Percentiles rank a stretch among this genome's conserved stretches.
phyloP scores from a whole-genome alignment of 1,140 invertebrate species.

The Trichonephila clavata region DNA sequence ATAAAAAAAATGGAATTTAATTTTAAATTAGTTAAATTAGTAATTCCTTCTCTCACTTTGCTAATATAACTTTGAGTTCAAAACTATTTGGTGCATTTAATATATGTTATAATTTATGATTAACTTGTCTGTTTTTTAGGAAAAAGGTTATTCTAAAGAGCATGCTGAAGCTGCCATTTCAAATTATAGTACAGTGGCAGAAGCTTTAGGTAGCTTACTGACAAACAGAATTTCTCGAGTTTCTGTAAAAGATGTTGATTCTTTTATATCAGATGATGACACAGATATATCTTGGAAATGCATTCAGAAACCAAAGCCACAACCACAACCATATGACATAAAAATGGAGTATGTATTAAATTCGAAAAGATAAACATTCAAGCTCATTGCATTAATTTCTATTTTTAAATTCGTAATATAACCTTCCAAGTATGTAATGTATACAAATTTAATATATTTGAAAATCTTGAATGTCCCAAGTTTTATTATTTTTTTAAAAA shows the following conservation, averaged over 20 bases:
- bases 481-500: too few relatives aligned
- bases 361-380: too few relatives aligned
- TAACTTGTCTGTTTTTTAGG: slow-evolving; percentile 78
- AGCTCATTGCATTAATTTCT: too few relatives aligned
- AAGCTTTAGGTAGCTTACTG: slow-evolving; percentile 80
- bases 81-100: not conserved
- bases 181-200: slow-evolving; percentile 81
- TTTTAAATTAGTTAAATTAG: too few relatives aligned
- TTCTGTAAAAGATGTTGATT: not conserved
- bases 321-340: slow-evolving; percentile 43
- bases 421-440: too few relatives aligned
- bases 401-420: too few relatives aligned
- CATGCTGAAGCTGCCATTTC: slow-evolving; percentile 82
- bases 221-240: not conserved
- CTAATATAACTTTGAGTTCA: too few relatives aligned
- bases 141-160: slow-evolving; percentile 82
- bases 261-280: slow-evolving; percentile 70
- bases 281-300: slow-evolving; percentile 1
- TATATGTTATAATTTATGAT: not conserved
- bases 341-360: slow-evolving; percentile 64
- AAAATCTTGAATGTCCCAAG: too few relatives aligned
- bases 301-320: slow-evolving; percentile 1
- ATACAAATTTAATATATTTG: too few relatives aligned
- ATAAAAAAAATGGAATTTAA: too few relatives aligned
- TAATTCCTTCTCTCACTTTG: too few relatives aligned